phyloP scores from a whole-genome alignment of 2,797 vertebrate species.

The Catharus ustulatus region DNA sequence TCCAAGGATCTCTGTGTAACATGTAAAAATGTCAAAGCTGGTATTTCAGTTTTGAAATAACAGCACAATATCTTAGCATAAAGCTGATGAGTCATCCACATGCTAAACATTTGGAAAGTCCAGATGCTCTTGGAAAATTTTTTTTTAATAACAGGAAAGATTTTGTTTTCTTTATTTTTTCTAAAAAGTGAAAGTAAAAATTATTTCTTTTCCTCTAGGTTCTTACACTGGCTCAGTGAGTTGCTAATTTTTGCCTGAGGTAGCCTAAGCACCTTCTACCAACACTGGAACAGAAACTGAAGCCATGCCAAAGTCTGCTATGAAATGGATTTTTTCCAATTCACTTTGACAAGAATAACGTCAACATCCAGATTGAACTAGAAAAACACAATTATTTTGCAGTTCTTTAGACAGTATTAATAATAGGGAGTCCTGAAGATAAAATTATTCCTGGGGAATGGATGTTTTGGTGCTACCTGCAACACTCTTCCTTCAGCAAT shows the following conservation, averaged over 20 bases:
- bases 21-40: constrained; percentile 46
- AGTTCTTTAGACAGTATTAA: neutral
- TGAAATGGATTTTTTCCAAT: neutral
- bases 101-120: constrained; percentile 51
- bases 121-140: constrained; percentile 36
- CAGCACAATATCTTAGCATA: constrained; percentile 41
- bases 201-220: neutral
- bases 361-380: neutral
- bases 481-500: neutral
- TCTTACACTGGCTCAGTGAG: neutral
- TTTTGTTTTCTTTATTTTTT: constrained; percentile 11
- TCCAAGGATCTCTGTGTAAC: neutral
- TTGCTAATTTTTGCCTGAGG: neutral
- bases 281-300: neutral
- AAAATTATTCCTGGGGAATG: neutral
- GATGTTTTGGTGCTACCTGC: neutral
- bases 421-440: neutral
- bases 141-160: constrained; percentile 48
- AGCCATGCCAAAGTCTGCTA: neutral
- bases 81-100: constrained; percentile 50
- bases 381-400: neutral
- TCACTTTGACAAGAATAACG: neutral
- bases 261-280: neutral
- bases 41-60: constrained; percentile 49
- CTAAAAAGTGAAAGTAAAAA: neutral